A percentile compares a stretch with the other conserved stretches of the same genome.
phyloP scores from a whole-genome alignment of 2,888 invertebrate genomes.

The Yponomeuta sedellus region DNA sequence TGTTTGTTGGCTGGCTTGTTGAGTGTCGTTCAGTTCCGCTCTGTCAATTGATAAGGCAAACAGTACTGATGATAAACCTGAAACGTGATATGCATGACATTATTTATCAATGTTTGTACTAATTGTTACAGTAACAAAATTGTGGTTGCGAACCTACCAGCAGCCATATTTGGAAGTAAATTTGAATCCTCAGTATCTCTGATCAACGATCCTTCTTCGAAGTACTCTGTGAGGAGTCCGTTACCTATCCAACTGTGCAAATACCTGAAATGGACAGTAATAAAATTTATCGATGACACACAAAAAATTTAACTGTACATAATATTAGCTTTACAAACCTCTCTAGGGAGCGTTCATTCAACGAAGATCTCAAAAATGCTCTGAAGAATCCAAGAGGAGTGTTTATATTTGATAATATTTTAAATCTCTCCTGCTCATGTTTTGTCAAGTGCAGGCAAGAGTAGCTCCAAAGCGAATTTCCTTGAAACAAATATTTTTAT shows the following conservation, averaged over 20 bases:
- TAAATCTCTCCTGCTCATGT: slow-evolving; percentile 92
- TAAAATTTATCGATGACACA: slow-evolving; percentile 2
- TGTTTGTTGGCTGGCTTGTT: slow-evolving; percentile 60
- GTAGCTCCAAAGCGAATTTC: slow-evolving; percentile 86
- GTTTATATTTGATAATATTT: slow-evolving; percentile 72
- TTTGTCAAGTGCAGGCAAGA: slow-evolving; percentile 87
- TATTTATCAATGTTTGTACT: slow-evolving; percentile 14
- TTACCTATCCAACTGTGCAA: slow-evolving; percentile 85
- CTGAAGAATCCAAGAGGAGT: slow-evolving; percentile 85
- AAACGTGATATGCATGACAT: slow-evolving; percentile 32
- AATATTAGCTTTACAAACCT: slow-evolving; percentile 43
- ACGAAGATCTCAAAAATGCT: slow-evolving; percentile 91
- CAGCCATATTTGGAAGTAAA: slow-evolving; percentile 89
- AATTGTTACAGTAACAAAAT: neutral
- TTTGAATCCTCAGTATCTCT: slow-evolving; percentile 86
- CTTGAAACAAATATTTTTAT: slow-evolving; percentile 34
- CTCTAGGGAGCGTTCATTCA: slow-evolving; percentile 94
- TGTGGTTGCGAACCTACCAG: slow-evolving; percentile 76
- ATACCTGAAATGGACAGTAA: slow-evolving; percentile 64
- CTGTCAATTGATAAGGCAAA: slow-evolving; percentile 96
- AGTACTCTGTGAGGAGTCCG: slow-evolving; percentile 80
- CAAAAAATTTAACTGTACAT: slow-evolving; percentile 9
- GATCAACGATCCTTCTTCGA: slow-evolving; percentile 91
- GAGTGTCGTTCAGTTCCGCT: slow-evolving; percentile 83
- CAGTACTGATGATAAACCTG: slow-evolving; percentile 90